Percentiles rank a stretch among this genome's conserved stretches.
Conservation (phyloP, 1,140 invertebrate genomes). For the Thrips palmi region DNA sequence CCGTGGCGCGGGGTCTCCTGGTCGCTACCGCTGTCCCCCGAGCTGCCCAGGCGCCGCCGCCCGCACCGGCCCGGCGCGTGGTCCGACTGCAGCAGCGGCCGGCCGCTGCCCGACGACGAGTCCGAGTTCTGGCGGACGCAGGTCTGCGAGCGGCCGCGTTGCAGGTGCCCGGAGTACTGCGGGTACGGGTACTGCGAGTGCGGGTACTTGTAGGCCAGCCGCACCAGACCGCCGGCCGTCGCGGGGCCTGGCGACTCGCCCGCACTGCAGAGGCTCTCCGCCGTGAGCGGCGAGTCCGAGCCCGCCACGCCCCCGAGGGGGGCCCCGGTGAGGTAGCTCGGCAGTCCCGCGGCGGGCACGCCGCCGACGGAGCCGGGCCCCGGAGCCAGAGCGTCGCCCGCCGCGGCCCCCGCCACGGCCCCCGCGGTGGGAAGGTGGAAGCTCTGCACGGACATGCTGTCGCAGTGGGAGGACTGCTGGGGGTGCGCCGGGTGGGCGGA, state of each 20-base stretch:
- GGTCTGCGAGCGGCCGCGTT: too few species aligned
- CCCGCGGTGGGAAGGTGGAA: slow-evolving; percentile 16
- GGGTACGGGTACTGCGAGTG: too few species aligned
- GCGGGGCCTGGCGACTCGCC: slow-evolving; percentile 17
- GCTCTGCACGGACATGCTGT: slow-evolving; percentile 18
- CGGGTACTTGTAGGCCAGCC: too few species aligned
- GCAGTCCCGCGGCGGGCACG: too few species aligned
- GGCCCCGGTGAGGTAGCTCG: slow-evolving; percentile 5
- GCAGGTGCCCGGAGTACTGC: too few species aligned
- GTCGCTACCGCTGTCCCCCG: too few species aligned
- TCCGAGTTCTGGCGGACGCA: slow-evolving; percentile 20
- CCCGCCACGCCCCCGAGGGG: background rate
- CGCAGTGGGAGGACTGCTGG: slow-evolving; percentile 15
- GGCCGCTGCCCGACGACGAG: slow-evolving; percentile 18
- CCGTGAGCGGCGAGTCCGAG: slow-evolving; percentile 9
- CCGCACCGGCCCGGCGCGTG: too few species aligned
- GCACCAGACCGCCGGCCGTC: too few species aligned
- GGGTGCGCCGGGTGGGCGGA: background rate
- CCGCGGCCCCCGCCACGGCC: too few species aligned
- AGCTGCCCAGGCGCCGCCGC: too few species aligned
- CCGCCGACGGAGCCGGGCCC: background rate
- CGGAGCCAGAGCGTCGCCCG: too few species aligned
- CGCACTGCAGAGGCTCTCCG: slow-evolving; percentile 13
- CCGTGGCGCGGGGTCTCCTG: too few species aligned
- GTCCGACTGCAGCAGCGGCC: slow-evolving; percentile 17